A percentile compares a stretch with the other conserved stretches of the same genome.
phyloP scores from a whole-genome alignment of 2,888 invertebrate species.

The Heterodera filipjevi region DNA sequence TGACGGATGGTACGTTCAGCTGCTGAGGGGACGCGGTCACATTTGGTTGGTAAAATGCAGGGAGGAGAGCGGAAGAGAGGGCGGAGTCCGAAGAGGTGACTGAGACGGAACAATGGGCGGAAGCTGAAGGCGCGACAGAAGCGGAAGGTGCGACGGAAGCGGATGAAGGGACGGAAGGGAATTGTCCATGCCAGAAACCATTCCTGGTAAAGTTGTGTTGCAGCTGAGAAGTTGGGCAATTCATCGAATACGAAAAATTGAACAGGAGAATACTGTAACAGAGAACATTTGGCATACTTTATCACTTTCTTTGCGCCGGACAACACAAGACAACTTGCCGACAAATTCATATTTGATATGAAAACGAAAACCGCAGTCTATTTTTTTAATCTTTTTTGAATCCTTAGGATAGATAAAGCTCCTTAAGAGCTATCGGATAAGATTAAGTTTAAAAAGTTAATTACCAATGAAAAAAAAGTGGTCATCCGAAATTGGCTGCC shows the following conservation, averaged over 20 bases:
- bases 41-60: background rate
- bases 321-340: too few species aligned
- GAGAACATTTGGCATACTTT: too few species aligned
- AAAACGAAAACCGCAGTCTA: too few species aligned
- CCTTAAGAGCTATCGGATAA: too few species aligned
- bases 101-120: background rate
- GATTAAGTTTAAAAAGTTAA: too few species aligned
- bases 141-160: background rate
- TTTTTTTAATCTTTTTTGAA: too few species aligned
- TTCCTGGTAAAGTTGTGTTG: background rate
- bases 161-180: background rate
- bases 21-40: background rate
- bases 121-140: background rate
- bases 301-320: too few species aligned
- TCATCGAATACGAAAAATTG: background rate
- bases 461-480: too few species aligned
- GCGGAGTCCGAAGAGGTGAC: background rate
- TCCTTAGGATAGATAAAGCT: too few species aligned
- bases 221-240: slow-evolving; percentile 3
- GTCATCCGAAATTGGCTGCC: too few species aligned
- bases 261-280: background rate
- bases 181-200: background rate
- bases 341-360: too few species aligned
- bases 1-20: background rate
- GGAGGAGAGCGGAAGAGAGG: background rate